Evolutionary conservation across 2,797 vertebrate genomes (phyloP), one percentile per base, ranked within the genome.

Genomic region (Phaenicophaeus curvirostris): DNA sequence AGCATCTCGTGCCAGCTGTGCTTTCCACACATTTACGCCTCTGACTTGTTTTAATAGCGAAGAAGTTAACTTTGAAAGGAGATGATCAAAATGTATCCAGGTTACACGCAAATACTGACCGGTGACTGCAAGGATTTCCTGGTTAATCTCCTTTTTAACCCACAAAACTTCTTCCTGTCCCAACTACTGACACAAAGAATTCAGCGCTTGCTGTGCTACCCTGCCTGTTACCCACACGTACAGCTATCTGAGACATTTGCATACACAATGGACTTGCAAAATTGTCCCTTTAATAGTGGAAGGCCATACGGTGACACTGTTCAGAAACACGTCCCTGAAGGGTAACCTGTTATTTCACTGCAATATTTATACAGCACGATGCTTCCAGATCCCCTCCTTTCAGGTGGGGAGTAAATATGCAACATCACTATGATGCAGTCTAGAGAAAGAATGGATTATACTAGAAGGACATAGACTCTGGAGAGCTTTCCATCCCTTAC

Each of bases 1-100:
- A 14, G 35, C 3, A 8, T 1, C 30, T 44, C 2, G 2, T 12
- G 16, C 2, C 21, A 3, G 44, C 72, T 6, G n/a, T 0, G 2
- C 8, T 19, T 28, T 7, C 4, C 5, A 27, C 37, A 19, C 23
- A 2, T 6, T 8, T 5, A 44, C 28, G 44, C 50, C 6, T 6
- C 0, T 33, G 39, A 8, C 23, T 46, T 18, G 4, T 11, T 13
- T 13, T 12, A 31, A n/a, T 2, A 9, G 5, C 14, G 0, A 16
- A 63, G 27, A 21, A 8, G 16, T 19, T 57, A 28, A 15, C 44
- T 53, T 7, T 6, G 63, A 35, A 23, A 42, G 69, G 15, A 41
- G 30, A 39, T 39, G 39, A 39, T 39, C 39, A 39, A 39, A 39
- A 39, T 0, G 3, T 27, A 20, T 50, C 42, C 8, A 2, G 24